phyloP scores from a whole-genome alignment of 2,797 vertebrate genomes.

The Phrynocephalus guinanensis region DNA sequence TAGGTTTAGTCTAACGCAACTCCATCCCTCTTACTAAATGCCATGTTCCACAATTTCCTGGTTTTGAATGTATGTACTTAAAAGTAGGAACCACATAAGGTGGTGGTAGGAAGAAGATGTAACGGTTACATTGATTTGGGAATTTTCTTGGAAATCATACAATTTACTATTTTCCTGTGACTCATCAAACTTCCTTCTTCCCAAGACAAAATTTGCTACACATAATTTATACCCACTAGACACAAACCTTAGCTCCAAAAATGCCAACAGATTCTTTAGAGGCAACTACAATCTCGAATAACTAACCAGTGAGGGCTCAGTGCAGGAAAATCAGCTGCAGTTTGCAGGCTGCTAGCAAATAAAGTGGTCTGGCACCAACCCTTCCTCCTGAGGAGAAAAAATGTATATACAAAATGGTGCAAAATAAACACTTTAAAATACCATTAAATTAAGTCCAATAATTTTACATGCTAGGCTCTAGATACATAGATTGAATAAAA shows the following conservation, averaged over 20 bases:
- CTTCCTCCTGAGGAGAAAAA: background rate
- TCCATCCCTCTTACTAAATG: too few species aligned
- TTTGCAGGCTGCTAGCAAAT: rapidly evolving
- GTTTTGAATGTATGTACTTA: too few species aligned
- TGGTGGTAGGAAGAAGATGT: background rate
- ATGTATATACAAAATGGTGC: background rate
- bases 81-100: conserved; percentile 51
- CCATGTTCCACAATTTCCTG: too few species aligned
- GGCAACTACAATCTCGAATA: conserved; percentile 14
- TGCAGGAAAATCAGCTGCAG: background rate
- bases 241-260: conserved; percentile 57
- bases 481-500: background rate
- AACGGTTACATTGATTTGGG: conserved; percentile 61
- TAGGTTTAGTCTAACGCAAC: too few species aligned
- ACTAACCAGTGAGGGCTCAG: background rate
- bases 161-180: conserved; percentile 80
- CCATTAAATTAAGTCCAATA: background rate
- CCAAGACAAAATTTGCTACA: conserved; percentile 68
- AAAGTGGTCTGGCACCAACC: background rate
- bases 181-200: conserved; percentile 79
- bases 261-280: conserved; percentile 43
- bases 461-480: background rate
- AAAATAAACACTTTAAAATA: background rate
- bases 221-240: conserved; percentile 64
- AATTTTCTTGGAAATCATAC: conserved; percentile 74